Percentiles rank a stretch among this genome's conserved stretches.
phyloP scores from a whole-genome alignment of 2,113 vertebrate species.

The Thryonomys swinderianus region DNA sequence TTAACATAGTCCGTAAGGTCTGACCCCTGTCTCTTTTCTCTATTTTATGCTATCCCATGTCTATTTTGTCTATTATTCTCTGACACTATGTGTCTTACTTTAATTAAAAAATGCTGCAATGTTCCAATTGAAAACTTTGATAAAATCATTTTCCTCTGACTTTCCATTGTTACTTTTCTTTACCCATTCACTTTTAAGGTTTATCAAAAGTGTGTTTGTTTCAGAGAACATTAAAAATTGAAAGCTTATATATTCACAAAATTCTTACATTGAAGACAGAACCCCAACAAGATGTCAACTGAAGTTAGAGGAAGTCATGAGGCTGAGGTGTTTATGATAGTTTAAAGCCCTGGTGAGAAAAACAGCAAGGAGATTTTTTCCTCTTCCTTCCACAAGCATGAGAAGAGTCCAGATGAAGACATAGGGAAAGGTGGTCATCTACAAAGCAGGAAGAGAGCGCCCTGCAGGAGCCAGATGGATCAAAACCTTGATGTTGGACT shows the following conservation, averaged over 20 bases:
- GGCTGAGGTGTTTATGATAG: rapidly evolving
- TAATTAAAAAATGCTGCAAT: not conserved
- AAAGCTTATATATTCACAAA: not conserved
- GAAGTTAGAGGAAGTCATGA: not conserved
- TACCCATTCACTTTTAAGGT: not conserved
- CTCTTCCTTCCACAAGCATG: not conserved
- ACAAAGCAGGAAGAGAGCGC: not conserved
- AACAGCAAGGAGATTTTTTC: not conserved
- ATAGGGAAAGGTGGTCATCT: not conserved
- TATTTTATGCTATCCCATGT: not conserved
- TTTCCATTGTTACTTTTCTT: not conserved
- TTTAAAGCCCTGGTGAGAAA: not conserved
- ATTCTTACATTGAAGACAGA: not conserved
- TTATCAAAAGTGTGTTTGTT: not conserved
- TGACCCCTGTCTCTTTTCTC: not conserved
- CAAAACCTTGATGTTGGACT: not conserved
- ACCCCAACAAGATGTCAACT: not conserved
- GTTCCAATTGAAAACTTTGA: not conserved
- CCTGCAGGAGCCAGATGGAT: not conserved
- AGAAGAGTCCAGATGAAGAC: not conserved
- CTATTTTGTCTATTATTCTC: not conserved
- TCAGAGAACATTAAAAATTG: not conserved
- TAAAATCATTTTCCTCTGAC: not conserved
- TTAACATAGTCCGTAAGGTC: not conserved
- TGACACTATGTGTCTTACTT: not conserved